These are phyloP conservation scores for Limosa lapponica DNA, from an alignment of 2,797 vertebrate species.

Conservation along the genomic window DNA sequence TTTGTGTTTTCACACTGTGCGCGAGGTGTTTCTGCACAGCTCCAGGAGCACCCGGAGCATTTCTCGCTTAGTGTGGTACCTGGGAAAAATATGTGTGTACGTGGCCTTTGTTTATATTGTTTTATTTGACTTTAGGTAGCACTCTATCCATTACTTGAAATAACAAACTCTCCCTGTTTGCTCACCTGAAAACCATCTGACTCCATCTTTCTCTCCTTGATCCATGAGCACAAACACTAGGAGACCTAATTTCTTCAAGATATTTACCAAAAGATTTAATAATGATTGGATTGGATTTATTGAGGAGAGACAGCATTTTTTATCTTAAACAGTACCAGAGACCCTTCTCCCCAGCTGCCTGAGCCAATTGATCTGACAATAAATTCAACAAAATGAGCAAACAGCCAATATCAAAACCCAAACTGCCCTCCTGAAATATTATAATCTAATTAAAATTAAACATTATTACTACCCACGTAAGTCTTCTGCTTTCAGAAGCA, in stretches of 20 bases:
- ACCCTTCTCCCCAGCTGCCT: not conserved
- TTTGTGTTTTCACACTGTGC: not conserved
- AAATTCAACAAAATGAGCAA: slow-evolving; percentile 34
- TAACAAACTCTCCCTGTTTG: not conserved
- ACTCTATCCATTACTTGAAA: not conserved
- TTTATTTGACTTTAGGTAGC: not conserved
- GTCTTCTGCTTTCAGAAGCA: not conserved
- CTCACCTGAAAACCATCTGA: not conserved
- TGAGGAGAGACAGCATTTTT: slow-evolving; percentile 7
- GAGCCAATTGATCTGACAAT: slow-evolving; percentile 11
- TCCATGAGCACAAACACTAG: not conserved
- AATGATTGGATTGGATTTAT: slow-evolving; percentile 49
- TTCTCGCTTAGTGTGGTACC: not conserved
- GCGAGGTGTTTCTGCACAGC: not conserved
- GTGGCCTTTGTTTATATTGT: not conserved
- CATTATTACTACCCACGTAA: not conserved
- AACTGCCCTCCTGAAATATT: not conserved
- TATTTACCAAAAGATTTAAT: slow-evolving; percentile 58
- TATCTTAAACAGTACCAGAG: not conserved
- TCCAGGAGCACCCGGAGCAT: not conserved
- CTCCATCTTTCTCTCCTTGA: not conserved
- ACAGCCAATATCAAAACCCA: not conserved
- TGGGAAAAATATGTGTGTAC: rapidly evolving
- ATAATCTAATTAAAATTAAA: slow-evolving; percentile 15
- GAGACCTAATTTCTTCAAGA: slow-evolving; percentile 33